Evolutionary conservation across 92 coral and sea anemone genomes (phyloP).

Genomic region (Chrysogorgia sp.): DNA sequence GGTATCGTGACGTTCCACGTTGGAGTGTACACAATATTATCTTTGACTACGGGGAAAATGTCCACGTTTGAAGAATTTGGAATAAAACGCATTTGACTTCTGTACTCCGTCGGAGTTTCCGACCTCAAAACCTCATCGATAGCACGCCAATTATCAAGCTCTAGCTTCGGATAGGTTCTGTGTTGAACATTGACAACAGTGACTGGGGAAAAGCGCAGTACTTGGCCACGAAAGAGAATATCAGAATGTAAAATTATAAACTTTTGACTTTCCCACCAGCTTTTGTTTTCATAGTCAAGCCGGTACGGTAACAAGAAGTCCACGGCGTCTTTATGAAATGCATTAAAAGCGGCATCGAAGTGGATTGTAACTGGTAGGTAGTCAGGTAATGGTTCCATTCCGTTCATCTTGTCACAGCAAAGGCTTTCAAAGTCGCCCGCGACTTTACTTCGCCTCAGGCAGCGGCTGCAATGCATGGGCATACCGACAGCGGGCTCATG

Average conservation of each 20-base stretch:
- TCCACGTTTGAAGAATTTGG: constrained; percentile 36
- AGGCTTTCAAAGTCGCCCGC: constrained; percentile 57
- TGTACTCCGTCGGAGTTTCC: constrained; percentile 54
- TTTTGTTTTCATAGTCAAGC: constrained; percentile 70
- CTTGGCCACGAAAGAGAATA: constrained; percentile 85
- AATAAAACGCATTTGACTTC: constrained; percentile 59
- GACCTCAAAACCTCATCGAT: constrained; percentile 62
- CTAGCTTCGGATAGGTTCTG: constrained; percentile 70
- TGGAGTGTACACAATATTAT: constrained; percentile 60
- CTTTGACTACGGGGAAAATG: constrained; percentile 63
- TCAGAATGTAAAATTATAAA: constrained; percentile 84
- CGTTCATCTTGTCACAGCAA: constrained; percentile 74
- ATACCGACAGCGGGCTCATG: constrained; percentile 85
- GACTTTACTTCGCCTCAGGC: constrained; percentile 62
- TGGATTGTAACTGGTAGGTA: constrained; percentile 81
- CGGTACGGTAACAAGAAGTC: constrained; percentile 73
- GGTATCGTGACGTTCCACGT: constrained; percentile 79
- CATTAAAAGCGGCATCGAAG: constrained; percentile 90
- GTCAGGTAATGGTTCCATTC: constrained; percentile 47
- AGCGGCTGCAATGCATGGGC: constrained; percentile 80
- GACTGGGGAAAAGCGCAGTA: constrained; percentile 68
- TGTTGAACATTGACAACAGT: constrained; percentile 72
- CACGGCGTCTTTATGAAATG: constrained; percentile 76
- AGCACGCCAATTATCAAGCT: constrained; percentile 73
- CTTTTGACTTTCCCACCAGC: constrained; percentile 99